Base-by-base conservation (phyloP, 2,113 vertebrate species). In the Marcusenius ussheri region DNA sequence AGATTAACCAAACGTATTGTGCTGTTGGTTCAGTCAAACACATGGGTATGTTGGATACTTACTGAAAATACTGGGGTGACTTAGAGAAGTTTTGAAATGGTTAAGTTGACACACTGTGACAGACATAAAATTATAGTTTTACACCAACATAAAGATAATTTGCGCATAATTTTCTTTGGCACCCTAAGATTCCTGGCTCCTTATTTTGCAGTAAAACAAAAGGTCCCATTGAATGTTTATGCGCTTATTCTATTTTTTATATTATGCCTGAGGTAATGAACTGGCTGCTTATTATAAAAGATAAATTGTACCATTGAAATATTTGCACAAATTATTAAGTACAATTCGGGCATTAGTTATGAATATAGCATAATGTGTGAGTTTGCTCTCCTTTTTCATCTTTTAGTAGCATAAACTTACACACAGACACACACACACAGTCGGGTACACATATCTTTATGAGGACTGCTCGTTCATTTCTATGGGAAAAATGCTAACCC, bases 251-350 rank as follows among this genome's bases (percentile, higher is more conserved):
- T 42, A 47, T 84, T 46, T 45, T 83, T 35, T 83, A 45, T 39
- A 84, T 84, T 24, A 46, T 46, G 45, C 2, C 45, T 47, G 45
- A 84, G 31, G 77, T 83, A 42, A 47, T 10, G 21, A 47, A 84
- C 1, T 10, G 80, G 45, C 80, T n/a, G 80, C 19, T 77, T 9
- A 84, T 45, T 46, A 24, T 46, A 21, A 46, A 46, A 83, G 6
- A 83, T 21, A 83, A 45, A 24, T 66, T 66, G 62, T 84, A 24
- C 21, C 45, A 46, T 42, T 84, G 1, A n/a, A 46, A 84, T 84
- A 46, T 47, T 84, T 84, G 19, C 80, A 84, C 19, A 46, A 89
- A 89, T 74, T 70, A 89, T 80, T 45, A n/a, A 70, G 70, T 50
- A 51, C 47, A n/a, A 49, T 77, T 80, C 35, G 35, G 53, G 51